Evolutionary conservation across 2,888 invertebrate genomes (phyloP), one percentile per base, ranked within the genome.

Genomic region (Furcula furcula): DNA sequence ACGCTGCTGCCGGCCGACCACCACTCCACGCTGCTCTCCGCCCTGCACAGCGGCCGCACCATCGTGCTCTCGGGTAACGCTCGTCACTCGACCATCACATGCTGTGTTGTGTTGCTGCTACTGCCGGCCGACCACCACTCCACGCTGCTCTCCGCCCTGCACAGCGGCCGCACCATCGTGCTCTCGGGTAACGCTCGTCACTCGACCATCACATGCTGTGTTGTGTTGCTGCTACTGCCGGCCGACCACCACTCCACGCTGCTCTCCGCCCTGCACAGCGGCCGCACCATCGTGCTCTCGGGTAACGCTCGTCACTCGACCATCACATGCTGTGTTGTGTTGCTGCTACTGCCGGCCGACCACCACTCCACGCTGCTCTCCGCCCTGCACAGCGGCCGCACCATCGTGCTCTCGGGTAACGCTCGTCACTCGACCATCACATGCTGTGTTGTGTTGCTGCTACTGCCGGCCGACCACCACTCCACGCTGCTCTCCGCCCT

Each of bases 1-100:
- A 94, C 95, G 27, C 94, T 97, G 93, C 91, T 97, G 70, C 94
- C 95, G 31, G 90, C 92, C 12, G 96, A 96, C 72, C 92, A 93
- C 53, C 89, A 84, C 62, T 73, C 91, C 86, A 78, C 94, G 85
- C 92, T 96, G 36, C 93, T 94, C 49, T 93, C 92, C 40, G 96
- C 96, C 18, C 91, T 97, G 72, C 94, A 95, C 83, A 94, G 93
- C 76, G 97, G 97, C 0, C 93, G 96, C 65, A 95, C 95, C 42
- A 92, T 97, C 34, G 93, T 96, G 46, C 90, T 97, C 29, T 97
- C 95, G 42, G 93, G 93, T 93, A 68, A 3, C n/a, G n/a, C n/a
- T n/a, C n/a, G n/a, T n/a, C n/a, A n/a, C n/a, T n/a, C n/a, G n/a
- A n/a, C n/a, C n/a, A n/a, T n/a, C n/a, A n/a, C n/a, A n/a, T n/a